These are phyloP conservation scores for Leucosticte australis DNA, from an alignment of 2,113 vertebrate species.

Conservation along the genomic window DNA sequence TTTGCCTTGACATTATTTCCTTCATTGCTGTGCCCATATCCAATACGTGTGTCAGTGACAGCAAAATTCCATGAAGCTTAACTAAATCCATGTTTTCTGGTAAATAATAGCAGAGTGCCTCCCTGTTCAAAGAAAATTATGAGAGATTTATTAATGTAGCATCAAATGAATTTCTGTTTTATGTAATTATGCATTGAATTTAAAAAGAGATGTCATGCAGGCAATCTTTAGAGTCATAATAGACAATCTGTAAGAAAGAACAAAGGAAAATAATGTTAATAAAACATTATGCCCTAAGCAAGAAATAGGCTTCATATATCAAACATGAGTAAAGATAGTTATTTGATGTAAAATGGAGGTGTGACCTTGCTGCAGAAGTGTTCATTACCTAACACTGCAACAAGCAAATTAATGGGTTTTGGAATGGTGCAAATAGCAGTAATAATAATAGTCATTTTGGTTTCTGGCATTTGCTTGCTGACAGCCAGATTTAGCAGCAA, in stretches of 20 bases:
- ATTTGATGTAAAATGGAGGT: conserved; percentile 48
- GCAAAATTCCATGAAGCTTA: background rate
- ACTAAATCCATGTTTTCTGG: background rate
- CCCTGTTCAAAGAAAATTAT: background rate
- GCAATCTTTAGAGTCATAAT: conserved; percentile 47
- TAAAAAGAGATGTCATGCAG: conserved; percentile 37
- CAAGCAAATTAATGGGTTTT: conserved; percentile 65
- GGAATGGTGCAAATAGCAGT: conserved; percentile 29
- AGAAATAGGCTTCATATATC: conserved; percentile 59
- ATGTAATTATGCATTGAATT: conserved; percentile 60
- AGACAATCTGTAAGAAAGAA: conserved; percentile 57
- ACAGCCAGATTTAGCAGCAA: conserved; percentile 45
- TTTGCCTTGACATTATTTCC: background rate
- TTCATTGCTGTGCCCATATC: background rate
- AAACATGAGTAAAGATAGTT: conserved; percentile 54
- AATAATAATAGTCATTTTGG: conserved; percentile 37
- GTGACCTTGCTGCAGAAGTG: conserved; percentile 62
- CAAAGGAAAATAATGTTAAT: conserved; percentile 73
- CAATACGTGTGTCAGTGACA: fast-evolving
- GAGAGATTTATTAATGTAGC: conserved; percentile 45
- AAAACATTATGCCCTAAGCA: conserved; percentile 66
- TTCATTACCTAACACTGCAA: conserved; percentile 50
- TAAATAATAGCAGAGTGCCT: background rate
- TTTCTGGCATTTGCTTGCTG: conserved; percentile 55
- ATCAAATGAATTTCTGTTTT: conserved; percentile 48